Base-by-base conservation (phyloP, 2,888 invertebrate species). In the Chirona hameri region DNA sequence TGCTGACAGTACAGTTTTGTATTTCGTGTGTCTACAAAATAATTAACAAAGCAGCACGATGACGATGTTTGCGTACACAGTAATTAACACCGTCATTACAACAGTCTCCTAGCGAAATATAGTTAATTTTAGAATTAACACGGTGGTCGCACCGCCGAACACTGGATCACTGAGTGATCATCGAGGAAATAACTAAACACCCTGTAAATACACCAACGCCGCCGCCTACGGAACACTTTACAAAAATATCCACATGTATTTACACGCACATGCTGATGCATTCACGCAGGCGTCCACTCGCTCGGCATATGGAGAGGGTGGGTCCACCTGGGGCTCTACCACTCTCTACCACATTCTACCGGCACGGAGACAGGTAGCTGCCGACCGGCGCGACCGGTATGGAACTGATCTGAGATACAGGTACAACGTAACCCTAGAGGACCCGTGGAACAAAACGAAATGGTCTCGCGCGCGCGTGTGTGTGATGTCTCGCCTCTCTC, bases 1-100 rank as follows among this genome's bases (percentile, higher is more conserved):
- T 3, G 15, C 10, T 72, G 18, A 72, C 72, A 31, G 72, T 72
- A 72, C 72, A 72, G 29, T 76, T 76, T 76, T 76, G 76, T 76
- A 76, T 76, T 76, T 46, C 76, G 76, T 76, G 76, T 72, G 76
- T 76, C 76, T 76, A 76, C 76, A 76, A 76, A 76, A 76, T 76
- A 76, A 76, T 76, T 76, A 76, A 76, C 76, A 76, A 76, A 76
- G 76, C 76, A 76, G 76, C 76, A 76, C 76, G 24, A 46, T 76
- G 76, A 39, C 39, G 46, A 21, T 46, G 76, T 46, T 76, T 46
- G 14, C 76, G 18, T 14, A 39, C 27, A 27, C 76, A 9, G 46
- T 46, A 27, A 27, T 46, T 18, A 76, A 46, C 76, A 46, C 39
- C 46, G 46, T 12, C 76, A 76, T 39, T 39, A 27, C 76, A 76